Conservation (phyloP, 2,888 invertebrate species). For the Emmelina monodactyla region DNA sequence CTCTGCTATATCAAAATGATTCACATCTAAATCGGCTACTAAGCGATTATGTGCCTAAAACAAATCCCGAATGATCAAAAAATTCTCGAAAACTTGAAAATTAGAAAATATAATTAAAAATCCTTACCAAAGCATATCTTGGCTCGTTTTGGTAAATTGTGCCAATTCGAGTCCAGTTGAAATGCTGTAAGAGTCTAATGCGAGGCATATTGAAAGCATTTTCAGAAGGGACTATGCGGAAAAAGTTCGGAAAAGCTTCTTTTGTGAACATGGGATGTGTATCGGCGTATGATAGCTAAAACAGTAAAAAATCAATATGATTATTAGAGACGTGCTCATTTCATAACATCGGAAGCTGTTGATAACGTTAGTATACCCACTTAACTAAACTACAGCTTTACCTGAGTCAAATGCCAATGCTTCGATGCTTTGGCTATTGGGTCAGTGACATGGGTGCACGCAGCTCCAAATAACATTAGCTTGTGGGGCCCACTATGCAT, state of each 20-base stretch:
- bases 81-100: too few relatives aligned
- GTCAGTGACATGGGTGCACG: slow-evolving; percentile 95
- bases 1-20: slow-evolving; percentile 83
- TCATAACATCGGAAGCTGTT: too few relatives aligned
- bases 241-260: slow-evolving; percentile 94
- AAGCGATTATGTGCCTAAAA: slow-evolving; percentile 85
- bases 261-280: slow-evolving; percentile 97
- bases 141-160: slow-evolving; percentile 97
- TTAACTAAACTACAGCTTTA: slow-evolving; percentile 26
- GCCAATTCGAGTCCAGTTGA: slow-evolving; percentile 97
- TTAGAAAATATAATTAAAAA: slow-evolving; percentile 1
- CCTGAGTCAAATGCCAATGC: slow-evolving; percentile 96
- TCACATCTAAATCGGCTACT: slow-evolving; percentile 83
- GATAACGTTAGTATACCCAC: not conserved
- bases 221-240: slow-evolving; percentile 95
- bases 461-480: slow-evolving; percentile 95
- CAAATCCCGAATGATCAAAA: not conserved
- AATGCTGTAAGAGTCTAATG: slow-evolving; percentile 84
- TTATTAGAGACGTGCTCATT: too few relatives aligned
- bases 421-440: slow-evolving; percentile 96
- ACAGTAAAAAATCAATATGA: slow-evolving; percentile 21
- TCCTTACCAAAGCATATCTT: slow-evolving; percentile 84
- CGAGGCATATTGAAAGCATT: slow-evolving; percentile 95
- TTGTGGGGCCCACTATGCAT: slow-evolving; percentile 93
- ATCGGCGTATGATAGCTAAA: slow-evolving; percentile 94